Evolutionary conservation across 2,888 invertebrate species (phyloP).

Genomic region (Drosophila mayaguana): DNA sequence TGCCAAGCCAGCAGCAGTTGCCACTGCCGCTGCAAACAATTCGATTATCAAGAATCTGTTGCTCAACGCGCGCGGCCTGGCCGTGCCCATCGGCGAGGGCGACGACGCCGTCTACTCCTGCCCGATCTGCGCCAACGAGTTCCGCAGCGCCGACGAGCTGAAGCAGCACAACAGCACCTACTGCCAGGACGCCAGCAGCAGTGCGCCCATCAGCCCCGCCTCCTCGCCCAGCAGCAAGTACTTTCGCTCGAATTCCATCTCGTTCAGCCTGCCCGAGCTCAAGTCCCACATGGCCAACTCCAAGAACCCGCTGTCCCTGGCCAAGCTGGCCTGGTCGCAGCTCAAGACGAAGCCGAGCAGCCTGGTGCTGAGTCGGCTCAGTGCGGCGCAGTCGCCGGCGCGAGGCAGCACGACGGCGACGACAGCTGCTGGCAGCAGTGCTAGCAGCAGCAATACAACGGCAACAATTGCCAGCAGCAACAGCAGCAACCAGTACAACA

Average conservation of each 20-base stretch:
- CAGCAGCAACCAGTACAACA: not conserved
- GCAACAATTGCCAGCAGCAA: not conserved
- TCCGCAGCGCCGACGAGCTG: constrained; percentile 92
- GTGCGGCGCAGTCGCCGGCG: constrained; percentile 76
- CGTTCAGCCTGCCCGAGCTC: constrained; percentile 87
- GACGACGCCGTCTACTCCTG: constrained; percentile 89
- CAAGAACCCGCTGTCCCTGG: constrained; percentile 82
- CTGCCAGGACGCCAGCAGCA: constrained; percentile 89
- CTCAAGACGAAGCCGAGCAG: constrained; percentile 87
- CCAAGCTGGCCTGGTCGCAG: constrained; percentile 85
- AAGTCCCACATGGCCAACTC: constrained; percentile 84
- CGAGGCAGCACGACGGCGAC: constrained; percentile 60
- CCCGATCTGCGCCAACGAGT: constrained; percentile 91
- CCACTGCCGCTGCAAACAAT: constrained; percentile 86
- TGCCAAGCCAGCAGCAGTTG: constrained; percentile 23
- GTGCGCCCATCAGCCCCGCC: constrained; percentile 84
- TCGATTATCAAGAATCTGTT: constrained; percentile 92
- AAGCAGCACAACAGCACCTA: constrained; percentile 92
- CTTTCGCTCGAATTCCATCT: constrained; percentile 87
- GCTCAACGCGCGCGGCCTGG: constrained; percentile 88
- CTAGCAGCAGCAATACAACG: not conserved
- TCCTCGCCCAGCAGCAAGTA: constrained; percentile 85
- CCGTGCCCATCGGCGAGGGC: constrained; percentile 86
- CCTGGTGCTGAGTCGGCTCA: constrained; percentile 85
- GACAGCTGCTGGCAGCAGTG: constrained; percentile 4